Percentiles rank a stretch among this genome's conserved stretches.
Conservation (phyloP, 2,797 vertebrate genomes). For the Hippoglossus hippoglossus region DNA sequence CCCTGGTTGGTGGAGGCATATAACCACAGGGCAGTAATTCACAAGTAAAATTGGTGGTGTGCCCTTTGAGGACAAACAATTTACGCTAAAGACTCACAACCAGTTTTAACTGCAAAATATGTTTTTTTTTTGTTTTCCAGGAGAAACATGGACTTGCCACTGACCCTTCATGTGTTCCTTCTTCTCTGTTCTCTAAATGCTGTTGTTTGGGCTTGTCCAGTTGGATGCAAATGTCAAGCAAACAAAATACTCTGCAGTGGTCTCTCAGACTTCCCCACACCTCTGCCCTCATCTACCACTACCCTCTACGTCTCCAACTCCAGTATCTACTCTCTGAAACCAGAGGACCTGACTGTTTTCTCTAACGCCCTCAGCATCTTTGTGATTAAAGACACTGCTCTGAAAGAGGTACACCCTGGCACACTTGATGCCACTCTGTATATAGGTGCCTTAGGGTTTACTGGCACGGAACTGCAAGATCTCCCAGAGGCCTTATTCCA, state of each 20-base stretch:
- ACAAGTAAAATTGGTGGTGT: no score
- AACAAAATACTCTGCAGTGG: slow-evolving; percentile 45
- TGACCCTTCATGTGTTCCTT: slow-evolving; percentile 56
- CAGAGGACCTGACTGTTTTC: slow-evolving; percentile 68
- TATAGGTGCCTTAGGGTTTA: slow-evolving; percentile 82
- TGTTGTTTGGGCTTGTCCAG: slow-evolving; percentile 71
- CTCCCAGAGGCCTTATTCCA: slow-evolving; percentile 87
- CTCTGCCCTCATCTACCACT: slow-evolving; percentile 57
- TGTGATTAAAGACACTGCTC: slow-evolving; percentile 43
- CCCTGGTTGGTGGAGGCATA: no score
- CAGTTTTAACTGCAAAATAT: not conserved
- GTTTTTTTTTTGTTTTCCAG: slow-evolving; percentile 65
- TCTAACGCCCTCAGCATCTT: slow-evolving; percentile 59
- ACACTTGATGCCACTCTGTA: slow-evolving; percentile 86
- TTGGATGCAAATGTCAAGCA: slow-evolving; percentile 65
- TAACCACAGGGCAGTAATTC: no score
- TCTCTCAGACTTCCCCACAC: slow-evolving; percentile 73
- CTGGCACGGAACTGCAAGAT: slow-evolving; percentile 86
- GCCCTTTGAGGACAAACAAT: no score
- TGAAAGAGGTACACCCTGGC: slow-evolving; percentile 78
- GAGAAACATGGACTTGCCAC: slow-evolving; percentile 71
- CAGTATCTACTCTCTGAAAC: slow-evolving; percentile 70
- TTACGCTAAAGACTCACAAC: no score
- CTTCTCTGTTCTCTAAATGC: slow-evolving; percentile 60
- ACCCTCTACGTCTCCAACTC: slow-evolving; percentile 48